Evolutionary conservation across 1,140 invertebrate species (phyloP).

Genomic region (Adelges cooleyi): DNA sequence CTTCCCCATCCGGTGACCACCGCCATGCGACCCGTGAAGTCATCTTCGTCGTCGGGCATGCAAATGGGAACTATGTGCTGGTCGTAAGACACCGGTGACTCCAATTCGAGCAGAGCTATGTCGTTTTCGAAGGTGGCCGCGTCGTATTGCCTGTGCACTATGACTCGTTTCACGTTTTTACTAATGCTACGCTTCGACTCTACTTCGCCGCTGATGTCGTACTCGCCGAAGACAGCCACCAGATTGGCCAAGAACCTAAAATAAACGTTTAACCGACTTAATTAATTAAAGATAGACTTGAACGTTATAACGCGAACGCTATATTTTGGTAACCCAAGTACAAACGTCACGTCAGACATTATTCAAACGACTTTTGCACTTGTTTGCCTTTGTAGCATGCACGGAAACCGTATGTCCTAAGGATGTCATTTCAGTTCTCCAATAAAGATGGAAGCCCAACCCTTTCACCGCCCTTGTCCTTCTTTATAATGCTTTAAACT

Average conservation of each 20-base stretch:
- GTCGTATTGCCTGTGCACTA: constrained; percentile 79
- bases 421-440: no score
- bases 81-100: constrained; percentile 70
- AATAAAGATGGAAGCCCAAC: no score
- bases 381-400: no score
- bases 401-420: no score
- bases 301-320: no score
- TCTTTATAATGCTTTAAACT: no score
- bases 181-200: constrained; percentile 63
- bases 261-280: constrained; percentile 6
- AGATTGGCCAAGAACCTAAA: constrained; percentile 74
- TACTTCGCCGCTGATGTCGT: constrained; percentile 71
- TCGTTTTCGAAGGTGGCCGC: constrained; percentile 84
- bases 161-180: constrained; percentile 73
- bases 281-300: no score
- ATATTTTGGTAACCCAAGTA: no score
- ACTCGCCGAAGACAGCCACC: constrained; percentile 81
- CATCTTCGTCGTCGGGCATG: constrained; percentile 67
- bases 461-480: no score
- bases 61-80: constrained; percentile 86
- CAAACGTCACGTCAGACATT: background rate
- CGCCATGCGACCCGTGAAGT: constrained; percentile 70
- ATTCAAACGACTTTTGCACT: no score
- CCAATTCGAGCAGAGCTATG: constrained; percentile 70
- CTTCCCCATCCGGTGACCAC: constrained; percentile 69